Evolutionary conservation across 35 echinoderm and acorn worm species (phyloP), one percentile per base, ranked within the genome.

Genomic region (Stichopus chloronotus): DNA sequence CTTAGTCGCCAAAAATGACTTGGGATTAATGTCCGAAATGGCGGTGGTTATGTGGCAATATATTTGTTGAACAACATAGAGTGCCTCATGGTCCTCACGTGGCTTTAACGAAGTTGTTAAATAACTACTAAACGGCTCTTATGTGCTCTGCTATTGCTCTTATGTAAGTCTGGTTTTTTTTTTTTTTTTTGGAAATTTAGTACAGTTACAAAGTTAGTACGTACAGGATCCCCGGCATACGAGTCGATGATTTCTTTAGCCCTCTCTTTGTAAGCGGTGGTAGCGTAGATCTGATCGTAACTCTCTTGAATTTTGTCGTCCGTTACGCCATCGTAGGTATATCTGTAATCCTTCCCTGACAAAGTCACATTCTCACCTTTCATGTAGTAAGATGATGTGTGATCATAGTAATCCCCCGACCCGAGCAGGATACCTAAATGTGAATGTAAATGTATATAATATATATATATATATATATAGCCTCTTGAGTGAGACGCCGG

Each of bases 311-410:
- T 52, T 23, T 79, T 21, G 19, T 79, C 77, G 22, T 79, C 19
- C n/a, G 30, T 52, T 10, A 79, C 77, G 10, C 77, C 77, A 79
- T 8, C 22, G 20, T 79, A 25, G 9, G 77, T 79, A 79, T 25
- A 79, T 10, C 77, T 13, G 22, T 25, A 79, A 79, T 79, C 77
- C 30, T 79, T 79, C 77, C 77, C 77, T 22, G n/a, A 10, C 6
- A 79, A 25, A 5, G 77, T 79, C 5, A 79, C 77, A 23, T 79
- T 23, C 22, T 79, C 77, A 14, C 14, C n/a, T 25, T 79, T 79
- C 77, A 79, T 25, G 77, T 79, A 79, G 77, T 79, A 79, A 52
- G 77, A 79, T 9, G n/a, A 79, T 17, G 77, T 79, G 30, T 79
- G 77, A n/a, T 14, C 14, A 23, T 79, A 79, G 22, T 79, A 79